A percentile compares a stretch with the other conserved stretches of the same genome.
Conservation (phyloP, 2,113 vertebrate genomes). For the Dinomys branickii region DNA sequence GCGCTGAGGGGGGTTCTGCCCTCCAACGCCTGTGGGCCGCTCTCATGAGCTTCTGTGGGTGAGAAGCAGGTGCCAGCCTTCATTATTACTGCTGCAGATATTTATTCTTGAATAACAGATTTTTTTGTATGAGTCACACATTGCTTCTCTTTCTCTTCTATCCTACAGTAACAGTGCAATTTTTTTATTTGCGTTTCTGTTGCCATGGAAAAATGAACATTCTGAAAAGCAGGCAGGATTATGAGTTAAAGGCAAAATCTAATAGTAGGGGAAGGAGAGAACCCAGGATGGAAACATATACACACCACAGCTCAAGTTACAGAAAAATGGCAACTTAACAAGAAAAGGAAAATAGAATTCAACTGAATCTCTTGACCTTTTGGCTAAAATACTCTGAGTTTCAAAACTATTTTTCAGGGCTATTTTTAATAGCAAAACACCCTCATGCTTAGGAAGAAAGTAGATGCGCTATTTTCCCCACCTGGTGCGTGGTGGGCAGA, state of each 20-base stretch:
- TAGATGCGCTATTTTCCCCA: constrained; percentile 16
- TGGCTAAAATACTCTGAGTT: background rate
- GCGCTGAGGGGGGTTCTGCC: background rate
- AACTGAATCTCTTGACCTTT: constrained; percentile 45
- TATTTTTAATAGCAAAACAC: constrained; percentile 45
- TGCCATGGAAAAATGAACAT: constrained; percentile 62
- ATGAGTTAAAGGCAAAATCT: constrained; percentile 47
- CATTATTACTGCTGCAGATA: constrained; percentile 12
- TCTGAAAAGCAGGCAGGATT: constrained; percentile 60
- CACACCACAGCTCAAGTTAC: background rate
- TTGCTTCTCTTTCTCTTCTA: constrained; percentile 55
- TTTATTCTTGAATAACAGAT: constrained; percentile 56
- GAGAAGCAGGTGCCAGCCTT: background rate
- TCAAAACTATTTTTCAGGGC: constrained; percentile 25
- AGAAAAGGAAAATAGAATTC: constrained; percentile 25
- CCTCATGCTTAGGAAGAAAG: constrained; percentile 33
- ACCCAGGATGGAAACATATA: constrained; percentile 24
- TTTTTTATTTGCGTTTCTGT: constrained; percentile 60
- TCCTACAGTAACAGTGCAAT: constrained; percentile 11
- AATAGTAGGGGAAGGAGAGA: constrained; percentile 36
- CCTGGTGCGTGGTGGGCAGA: background rate
- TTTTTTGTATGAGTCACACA: constrained; percentile 56
- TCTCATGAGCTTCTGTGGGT: background rate
- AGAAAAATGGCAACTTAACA: constrained; percentile 38
- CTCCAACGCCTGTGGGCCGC: background rate